phyloP scores from a whole-genome alignment of 2,113 vertebrate species.

The Fregata magnificens region DNA sequence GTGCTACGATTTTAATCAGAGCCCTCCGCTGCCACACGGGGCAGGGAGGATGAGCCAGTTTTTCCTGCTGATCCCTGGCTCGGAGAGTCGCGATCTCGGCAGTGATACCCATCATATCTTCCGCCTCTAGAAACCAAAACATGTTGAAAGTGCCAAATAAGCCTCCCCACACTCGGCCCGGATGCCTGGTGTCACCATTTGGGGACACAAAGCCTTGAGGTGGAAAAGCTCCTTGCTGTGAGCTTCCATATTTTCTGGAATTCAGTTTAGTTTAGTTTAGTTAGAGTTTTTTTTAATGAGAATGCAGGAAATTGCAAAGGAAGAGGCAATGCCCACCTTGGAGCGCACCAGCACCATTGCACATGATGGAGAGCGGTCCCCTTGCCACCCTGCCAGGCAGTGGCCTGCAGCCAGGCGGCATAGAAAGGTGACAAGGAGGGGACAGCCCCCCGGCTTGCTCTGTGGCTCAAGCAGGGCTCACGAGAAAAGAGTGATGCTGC shows the following conservation, averaged over 20 bases:
- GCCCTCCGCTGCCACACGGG: rapidly evolving
- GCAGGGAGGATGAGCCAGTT: neutral
- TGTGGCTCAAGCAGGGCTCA: neutral
- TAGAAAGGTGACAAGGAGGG: neutral
- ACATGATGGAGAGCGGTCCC: neutral
- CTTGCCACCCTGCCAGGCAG: neutral
- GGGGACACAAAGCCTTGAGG: neutral
- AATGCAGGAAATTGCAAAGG: neutral
- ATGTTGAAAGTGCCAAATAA: neutral
- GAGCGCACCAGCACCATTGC: neutral
- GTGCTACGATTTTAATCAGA: neutral
- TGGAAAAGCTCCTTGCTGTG: neutral
- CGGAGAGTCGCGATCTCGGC: rapidly evolving
- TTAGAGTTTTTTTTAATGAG: neutral
- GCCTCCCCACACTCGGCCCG: rapidly evolving
- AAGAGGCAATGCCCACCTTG: neutral
- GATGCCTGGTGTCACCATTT: neutral
- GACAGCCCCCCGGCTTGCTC: neutral
- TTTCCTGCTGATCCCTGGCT: neutral
- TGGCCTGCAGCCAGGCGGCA: neutral
- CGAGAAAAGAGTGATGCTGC: neutral
- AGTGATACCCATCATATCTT: neutral
- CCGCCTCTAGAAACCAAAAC: neutral
- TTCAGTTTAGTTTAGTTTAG: neutral
- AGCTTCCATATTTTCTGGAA: neutral